Conservation (phyloP, 2,113 vertebrate species). For the Chinchilla lanigera region DNA sequence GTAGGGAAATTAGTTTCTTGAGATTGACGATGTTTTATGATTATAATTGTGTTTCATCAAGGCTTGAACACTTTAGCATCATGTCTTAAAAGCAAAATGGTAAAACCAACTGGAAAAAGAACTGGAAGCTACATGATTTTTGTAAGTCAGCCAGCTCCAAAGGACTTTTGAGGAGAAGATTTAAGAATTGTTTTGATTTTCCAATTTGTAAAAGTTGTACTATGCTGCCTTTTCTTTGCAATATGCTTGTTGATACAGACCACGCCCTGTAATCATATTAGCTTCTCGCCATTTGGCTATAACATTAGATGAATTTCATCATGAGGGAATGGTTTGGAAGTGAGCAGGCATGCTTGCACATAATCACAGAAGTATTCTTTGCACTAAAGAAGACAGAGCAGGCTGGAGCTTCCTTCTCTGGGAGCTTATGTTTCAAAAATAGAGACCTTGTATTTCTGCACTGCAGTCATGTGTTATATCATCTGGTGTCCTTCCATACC, state of each 20-base stretch:
- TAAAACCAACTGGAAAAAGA: constrained; percentile 41
- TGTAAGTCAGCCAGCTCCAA: not conserved
- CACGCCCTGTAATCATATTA: not conserved
- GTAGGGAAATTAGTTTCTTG: not conserved
- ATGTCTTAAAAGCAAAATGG: not conserved
- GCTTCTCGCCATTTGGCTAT: constrained; percentile 5
- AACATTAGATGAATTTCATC: not conserved
- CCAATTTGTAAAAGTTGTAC: not conserved
- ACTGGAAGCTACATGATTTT: not conserved
- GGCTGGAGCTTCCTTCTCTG: not conserved
- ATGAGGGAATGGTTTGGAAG: constrained; percentile 16
- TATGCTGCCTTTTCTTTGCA: constrained; percentile 16
- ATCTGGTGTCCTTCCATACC: not conserved
- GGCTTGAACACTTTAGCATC: constrained; percentile 66
- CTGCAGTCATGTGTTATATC: not conserved
- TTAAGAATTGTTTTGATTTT: not conserved
- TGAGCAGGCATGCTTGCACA: not conserved
- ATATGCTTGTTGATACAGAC: not conserved
- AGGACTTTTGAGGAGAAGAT: not conserved
- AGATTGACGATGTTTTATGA: constrained; percentile 56
- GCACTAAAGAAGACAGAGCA: constrained; percentile 35
- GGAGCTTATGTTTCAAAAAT: constrained; percentile 34
- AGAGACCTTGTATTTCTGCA: constrained; percentile 8
- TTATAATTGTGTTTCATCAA: not conserved
- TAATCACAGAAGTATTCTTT: not conserved